Conservation (phyloP, 1,140 invertebrate genomes). For the Chrysoperla carnea region DNA sequence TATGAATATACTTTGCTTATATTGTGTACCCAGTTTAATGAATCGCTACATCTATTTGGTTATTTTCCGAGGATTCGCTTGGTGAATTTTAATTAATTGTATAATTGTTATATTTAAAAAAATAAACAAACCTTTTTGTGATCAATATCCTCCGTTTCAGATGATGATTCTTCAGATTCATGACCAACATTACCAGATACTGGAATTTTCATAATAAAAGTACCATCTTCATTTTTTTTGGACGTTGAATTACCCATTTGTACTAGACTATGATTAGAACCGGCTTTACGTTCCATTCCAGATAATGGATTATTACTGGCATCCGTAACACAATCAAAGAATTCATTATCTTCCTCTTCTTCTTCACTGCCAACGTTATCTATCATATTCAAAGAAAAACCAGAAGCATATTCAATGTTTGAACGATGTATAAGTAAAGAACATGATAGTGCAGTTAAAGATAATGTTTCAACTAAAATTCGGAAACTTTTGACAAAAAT, state of each 20-base stretch:
- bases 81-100: too few species aligned
- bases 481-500: neutral
- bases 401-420: too few species aligned
- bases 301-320: constrained; percentile 19
- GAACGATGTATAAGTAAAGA: too few species aligned
- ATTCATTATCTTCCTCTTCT: constrained; percentile 83
- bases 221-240: constrained; percentile 27
- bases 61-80: too few species aligned
- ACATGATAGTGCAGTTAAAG: too few species aligned
- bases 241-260: constrained; percentile 9
- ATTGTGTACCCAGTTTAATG: too few species aligned
- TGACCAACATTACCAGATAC: constrained; percentile 20
- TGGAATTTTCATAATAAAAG: constrained; percentile 52
- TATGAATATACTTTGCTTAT: too few species aligned
- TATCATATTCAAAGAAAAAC: too few species aligned
- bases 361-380: constrained; percentile 35
- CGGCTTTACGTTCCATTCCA: too few species aligned
- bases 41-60: too few species aligned
- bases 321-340: constrained; percentile 77
- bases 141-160: constrained; percentile 21
- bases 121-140: constrained; percentile 17
- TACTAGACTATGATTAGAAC: too few species aligned
- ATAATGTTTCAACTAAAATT: neutral
- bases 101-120: too few species aligned
- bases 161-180: constrained; percentile 27